Base-by-base conservation (phyloP, 2,888 invertebrate species). In the Schrankia costaestrigalis region DNA sequence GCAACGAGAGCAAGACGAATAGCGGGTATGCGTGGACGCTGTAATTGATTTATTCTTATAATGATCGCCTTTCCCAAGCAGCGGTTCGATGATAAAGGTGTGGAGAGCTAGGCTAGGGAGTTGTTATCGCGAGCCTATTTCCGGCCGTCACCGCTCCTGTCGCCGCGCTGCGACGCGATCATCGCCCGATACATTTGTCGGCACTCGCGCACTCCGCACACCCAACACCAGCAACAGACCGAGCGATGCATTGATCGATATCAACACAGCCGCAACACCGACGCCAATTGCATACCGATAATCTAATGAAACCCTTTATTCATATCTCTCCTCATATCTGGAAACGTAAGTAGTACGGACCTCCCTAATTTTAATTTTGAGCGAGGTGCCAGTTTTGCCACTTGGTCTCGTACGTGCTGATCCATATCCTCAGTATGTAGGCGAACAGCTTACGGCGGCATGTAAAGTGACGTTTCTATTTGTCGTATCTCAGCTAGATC, bases 381-480 rank as follows among this genome's bases (percentile, higher is more conserved):
- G 46, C 39, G 46, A 71, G 69, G 78, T 78, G 79, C 67, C 56
- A 61, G 63, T 71, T 78, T 73, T 63, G 70, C 62, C 79, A 76
- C 79, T 67, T 62, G 52, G 41, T 43, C 45, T 27, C n/a, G 63
- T 61, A 76, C 78, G 76, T 78, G 78, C 43, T 41, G 78, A 79
- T 79, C 44, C 42, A 52, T 71, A 78, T 78, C 78, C 61, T n/a
- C n/a, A n/a, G 41, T 48, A 58, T 51, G 74, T 72, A 65, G 75
- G 76, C 64, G 71, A 65, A 66, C 63, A 61, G 63, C 65, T 67
- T 58, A 65, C 78, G 70, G 77, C 75, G 67, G 78, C 72, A 78
- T 79, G 78, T 75, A 82, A 81, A 82, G 78, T 84, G 82, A 84
- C 78, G 72, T 80, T 86, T 83, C 86, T 86, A 86, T 86, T 84